Base-by-base conservation (phyloP, 1,140 invertebrate genomes). In the Eriosoma lanigerum region DNA sequence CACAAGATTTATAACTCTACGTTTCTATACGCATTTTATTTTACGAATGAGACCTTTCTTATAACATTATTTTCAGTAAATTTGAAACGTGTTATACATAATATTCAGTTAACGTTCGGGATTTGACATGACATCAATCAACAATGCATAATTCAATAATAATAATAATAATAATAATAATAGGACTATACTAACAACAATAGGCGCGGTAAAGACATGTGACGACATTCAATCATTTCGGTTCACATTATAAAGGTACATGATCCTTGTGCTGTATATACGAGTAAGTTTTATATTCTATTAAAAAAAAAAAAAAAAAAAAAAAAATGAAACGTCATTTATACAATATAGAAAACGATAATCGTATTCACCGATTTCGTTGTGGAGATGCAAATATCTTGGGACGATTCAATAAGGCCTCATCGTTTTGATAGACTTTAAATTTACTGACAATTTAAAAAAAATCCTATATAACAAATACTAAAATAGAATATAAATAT, bases 91-190 rank as follows among this genome's bases (percentile, higher is more conserved):
- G n/a, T 21, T 58, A 13, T 24, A 15, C 6, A 24, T 13, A 21
- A 21, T 15, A 68, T 48, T 68, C 21, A 24, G 44, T 68, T 0
- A n/a, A 48, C 15, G 21, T 46, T 68, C 21, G 66, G 24, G 4
- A 1, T 46, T 68, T 68, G 66, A 48, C 66, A 26, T 9, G 66
- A 24, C 44, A 68, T 68, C 66, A 44, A 68, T 68, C 66, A 26
- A 68, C 66, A 17, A 21, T 12, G 21, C 10, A 21, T 17, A 19
- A 24, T 24, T 48, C 66, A 68, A 68, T 38, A 8, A 4, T 38
- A 3, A 38, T 4, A 68, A n/a, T 38, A 46, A n/a, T n/a, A n/a
- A n/a, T n/a, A n/a, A n/a, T n/a, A n/a, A n/a, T n/a, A n/a, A n/a
- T n/a, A n/a, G n/a, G n/a, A n/a, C n/a, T n/a, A n/a, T n/a, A n/a